phyloP scores from a whole-genome alignment of 2,113 vertebrate species.

The Leuciscus idus region DNA sequence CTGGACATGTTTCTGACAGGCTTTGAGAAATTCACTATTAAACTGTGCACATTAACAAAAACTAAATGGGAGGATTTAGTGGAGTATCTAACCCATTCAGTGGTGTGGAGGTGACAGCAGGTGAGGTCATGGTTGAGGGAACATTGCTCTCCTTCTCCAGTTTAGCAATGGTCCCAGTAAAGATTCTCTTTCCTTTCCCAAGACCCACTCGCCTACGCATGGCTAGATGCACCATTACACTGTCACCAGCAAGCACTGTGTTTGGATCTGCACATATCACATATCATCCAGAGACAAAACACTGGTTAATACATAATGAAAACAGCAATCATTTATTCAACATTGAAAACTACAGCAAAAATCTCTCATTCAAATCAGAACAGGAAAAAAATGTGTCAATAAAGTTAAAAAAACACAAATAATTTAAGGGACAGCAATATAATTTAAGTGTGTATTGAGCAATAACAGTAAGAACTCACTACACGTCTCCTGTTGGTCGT shows the following conservation, averaged over 20 bases:
- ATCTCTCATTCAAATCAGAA: not conserved
- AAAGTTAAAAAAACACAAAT: too few relatives aligned
- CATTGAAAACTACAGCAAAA: not conserved
- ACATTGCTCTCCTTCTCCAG: constrained; percentile 57
- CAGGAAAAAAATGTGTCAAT: not conserved
- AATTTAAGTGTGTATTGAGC: not conserved
- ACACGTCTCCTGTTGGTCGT: constrained; percentile 36
- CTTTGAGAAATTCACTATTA: not conserved
- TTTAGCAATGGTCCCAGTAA: constrained; percentile 58
- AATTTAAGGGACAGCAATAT: not conserved
- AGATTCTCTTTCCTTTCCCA: constrained; percentile 61
- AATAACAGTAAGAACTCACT: constrained; percentile 33
- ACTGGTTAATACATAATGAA: not conserved
- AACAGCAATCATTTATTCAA: not conserved
- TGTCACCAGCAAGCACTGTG: constrained; percentile 70
- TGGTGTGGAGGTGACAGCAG: constrained; percentile 65
- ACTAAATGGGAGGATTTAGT: not conserved
- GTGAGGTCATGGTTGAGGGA: constrained; percentile 58
- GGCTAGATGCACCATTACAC: constrained; percentile 66
- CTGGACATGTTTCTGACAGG: too few relatives aligned
- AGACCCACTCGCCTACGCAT: constrained; percentile 58
- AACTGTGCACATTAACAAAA: not conserved
- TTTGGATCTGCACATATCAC: constrained; percentile 18
- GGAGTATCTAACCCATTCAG: constrained; percentile 70
- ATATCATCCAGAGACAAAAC: not conserved